Evolutionary conservation across 2,888 invertebrate genomes (phyloP).

Genomic region (Meteorus colon): DNA sequence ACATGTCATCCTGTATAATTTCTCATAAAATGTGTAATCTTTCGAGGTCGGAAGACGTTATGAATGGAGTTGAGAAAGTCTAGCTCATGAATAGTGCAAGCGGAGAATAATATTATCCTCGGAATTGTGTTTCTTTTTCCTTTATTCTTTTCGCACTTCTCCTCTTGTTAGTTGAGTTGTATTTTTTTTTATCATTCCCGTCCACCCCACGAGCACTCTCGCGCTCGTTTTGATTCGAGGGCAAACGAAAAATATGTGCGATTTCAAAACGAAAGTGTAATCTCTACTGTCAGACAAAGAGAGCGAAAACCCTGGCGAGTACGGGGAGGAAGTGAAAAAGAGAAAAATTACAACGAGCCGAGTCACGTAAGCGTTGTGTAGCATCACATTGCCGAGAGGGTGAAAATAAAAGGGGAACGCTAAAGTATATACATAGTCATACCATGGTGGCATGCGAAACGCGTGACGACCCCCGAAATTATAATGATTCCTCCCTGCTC

Average conservation of each 20-base stretch:
- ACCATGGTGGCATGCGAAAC: slow-evolving; percentile 54
- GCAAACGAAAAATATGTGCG: slow-evolving; percentile 3
- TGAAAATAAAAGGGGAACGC: slow-evolving; percentile 3
- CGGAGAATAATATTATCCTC: slow-evolving; percentile 2
- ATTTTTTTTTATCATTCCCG: slow-evolving; percentile 2
- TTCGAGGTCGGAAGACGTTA: not conserved
- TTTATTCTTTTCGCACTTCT: not conserved
- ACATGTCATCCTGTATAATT: not conserved
- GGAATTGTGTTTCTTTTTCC: not conserved
- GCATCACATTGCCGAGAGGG: slow-evolving; percentile 30
- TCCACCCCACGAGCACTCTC: not conserved
- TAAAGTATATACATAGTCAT: not conserved
- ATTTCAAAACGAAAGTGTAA: slow-evolving; percentile 4
- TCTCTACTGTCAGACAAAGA: slow-evolving; percentile 4
- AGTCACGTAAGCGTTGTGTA: slow-evolving; percentile 51
- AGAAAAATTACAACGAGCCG: slow-evolving; percentile 42
- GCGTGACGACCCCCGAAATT: slow-evolving; percentile 60
- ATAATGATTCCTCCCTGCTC: slow-evolving; percentile 63
- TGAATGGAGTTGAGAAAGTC: not conserved
- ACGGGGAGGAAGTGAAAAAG: not conserved
- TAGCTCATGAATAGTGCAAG: slow-evolving; percentile 4
- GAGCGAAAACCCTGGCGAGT: not conserved
- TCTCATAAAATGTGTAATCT: slow-evolving; percentile 1
- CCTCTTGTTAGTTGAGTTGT: slow-evolving; percentile 8
- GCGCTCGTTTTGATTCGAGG: slow-evolving; percentile 7